Conservation (phyloP, 2,113 vertebrate species). For the Trichechus manatus region DNA sequence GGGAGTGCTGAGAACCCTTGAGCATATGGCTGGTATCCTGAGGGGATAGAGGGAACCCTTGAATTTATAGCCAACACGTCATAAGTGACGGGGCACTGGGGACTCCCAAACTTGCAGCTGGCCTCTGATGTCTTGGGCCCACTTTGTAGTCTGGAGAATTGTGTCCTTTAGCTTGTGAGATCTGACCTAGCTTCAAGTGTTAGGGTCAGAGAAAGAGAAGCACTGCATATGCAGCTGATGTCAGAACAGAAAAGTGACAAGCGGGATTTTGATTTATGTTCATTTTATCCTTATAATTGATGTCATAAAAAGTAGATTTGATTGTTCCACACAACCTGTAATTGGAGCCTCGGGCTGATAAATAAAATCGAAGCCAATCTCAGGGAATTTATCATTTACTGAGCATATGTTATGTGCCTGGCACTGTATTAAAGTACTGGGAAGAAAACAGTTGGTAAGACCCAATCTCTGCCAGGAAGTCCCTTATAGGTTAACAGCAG, state of each 20-base stretch:
- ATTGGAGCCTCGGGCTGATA: conserved; percentile 39
- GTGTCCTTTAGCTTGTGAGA: background rate
- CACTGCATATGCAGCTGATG: background rate
- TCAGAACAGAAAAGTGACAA: background rate
- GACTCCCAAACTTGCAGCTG: background rate
- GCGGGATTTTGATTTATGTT: background rate
- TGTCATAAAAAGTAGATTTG: background rate
- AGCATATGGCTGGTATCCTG: background rate
- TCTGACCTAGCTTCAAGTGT: background rate
- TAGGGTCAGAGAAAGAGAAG: background rate
- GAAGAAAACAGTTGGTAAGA: conserved; percentile 37
- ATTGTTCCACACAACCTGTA: background rate
- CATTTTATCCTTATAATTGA: background rate
- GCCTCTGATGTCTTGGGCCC: background rate
- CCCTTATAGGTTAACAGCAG: background rate
- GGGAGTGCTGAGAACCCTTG: background rate
- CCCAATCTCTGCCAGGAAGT: background rate
- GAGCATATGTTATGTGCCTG: background rate
- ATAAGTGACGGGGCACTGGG: background rate
- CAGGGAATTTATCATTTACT: conserved; percentile 16
- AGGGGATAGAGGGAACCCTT: background rate
- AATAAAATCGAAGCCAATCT: conserved; percentile 17
- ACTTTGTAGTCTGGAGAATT: background rate
- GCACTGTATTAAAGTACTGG: background rate
- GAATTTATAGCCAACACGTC: background rate